A percentile compares a stretch with the other conserved stretches of the same genome.
These are phyloP conservation scores for Nemotelus nigrinus DNA, from an alignment of 2,888 invertebrate species.

Conservation along the genomic window DNA sequence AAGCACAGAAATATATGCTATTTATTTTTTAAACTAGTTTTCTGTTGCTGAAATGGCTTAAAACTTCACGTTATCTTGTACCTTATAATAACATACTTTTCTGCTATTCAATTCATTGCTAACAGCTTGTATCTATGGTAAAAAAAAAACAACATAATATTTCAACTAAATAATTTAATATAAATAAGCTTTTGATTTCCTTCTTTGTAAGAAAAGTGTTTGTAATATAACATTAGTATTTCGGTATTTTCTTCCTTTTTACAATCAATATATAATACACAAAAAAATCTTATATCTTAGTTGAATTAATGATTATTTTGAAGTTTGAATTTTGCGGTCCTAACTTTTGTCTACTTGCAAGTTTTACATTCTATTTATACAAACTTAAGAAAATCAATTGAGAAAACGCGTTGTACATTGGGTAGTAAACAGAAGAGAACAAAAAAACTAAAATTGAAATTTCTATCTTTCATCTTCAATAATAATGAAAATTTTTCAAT, in stretches of 20 bases:
- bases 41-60: no score
- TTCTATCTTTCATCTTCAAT: background rate
- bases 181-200: conserved; percentile 30
- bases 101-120: background rate
- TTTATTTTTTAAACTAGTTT: no score
- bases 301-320: no score
- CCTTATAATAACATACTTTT: conserved; percentile 10
- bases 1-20: no score
- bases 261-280: conserved; percentile 21
- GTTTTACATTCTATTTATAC: no score
- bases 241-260: conserved; percentile 8
- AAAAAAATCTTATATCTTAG: background rate
- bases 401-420: no score
- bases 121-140: conserved; percentile 3
- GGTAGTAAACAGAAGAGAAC: no score
- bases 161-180: conserved; percentile 31
- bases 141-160: background rate
- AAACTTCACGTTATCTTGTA: background rate
- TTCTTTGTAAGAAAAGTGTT: conserved; percentile 2
- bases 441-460: background rate
- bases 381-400: no score
- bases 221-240: background rate
- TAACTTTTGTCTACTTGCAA: no score
- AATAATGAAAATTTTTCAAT: conserved; percentile 41
- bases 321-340: no score